These are phyloP conservation scores for Antheraea mylitta DNA, from an alignment of 1,140 invertebrate species.

Conservation along the genomic window DNA sequence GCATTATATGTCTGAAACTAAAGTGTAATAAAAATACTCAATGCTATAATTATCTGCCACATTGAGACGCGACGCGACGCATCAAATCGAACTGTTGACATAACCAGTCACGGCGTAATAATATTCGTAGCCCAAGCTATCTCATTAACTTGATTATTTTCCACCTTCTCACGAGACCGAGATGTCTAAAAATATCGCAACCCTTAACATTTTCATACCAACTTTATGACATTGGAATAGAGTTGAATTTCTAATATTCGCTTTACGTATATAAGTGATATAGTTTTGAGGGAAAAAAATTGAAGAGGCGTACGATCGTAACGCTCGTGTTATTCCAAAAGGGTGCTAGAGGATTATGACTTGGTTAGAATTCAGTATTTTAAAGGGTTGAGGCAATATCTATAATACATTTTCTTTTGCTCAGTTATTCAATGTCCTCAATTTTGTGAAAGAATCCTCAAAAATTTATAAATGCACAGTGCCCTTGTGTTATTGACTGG, in stretches of 20 bases:
- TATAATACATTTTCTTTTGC: neutral
- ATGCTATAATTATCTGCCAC: neutral
- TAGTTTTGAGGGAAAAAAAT: conserved; percentile 38
- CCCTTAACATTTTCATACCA: neutral
- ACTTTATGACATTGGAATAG: neutral
- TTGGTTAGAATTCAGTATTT: conserved; percentile 3
- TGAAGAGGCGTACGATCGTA: conserved; percentile 31
- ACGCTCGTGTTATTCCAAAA: conserved; percentile 23
- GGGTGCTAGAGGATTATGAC: conserved; percentile 7
- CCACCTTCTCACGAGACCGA: conserved; percentile 21
- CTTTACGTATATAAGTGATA: conserved; percentile 5
- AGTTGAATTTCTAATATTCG: neutral
- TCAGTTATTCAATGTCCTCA: neutral
- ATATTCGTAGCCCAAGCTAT: conserved; percentile 28
- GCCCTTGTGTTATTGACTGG: no score
- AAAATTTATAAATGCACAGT: neutral
- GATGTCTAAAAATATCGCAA: neutral
- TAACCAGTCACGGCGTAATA: conserved; percentile 17
- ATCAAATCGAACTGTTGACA: conserved; percentile 22
- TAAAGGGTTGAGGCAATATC: neutral
- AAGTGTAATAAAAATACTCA: neutral
- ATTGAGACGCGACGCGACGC: neutral
- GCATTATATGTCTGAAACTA: neutral
- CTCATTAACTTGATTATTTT: conserved; percentile 51
- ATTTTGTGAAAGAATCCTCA: neutral